These are phyloP conservation scores for Polietes domitor DNA, from an alignment of 2,888 invertebrate species.

Conservation along the genomic window DNA sequence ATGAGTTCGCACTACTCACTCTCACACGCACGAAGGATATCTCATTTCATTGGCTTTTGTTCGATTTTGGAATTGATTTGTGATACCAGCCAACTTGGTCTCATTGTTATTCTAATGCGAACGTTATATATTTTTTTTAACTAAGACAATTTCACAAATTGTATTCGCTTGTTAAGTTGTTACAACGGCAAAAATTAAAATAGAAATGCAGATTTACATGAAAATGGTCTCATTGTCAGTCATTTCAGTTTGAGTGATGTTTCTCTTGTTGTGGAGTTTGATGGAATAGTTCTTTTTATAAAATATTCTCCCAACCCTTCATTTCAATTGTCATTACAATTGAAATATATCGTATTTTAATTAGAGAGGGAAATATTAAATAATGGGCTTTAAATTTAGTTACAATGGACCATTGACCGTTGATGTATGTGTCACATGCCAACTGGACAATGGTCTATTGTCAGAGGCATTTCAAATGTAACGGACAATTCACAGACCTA, in stretches of 20 bases:
- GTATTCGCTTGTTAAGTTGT: conserved; percentile 62
- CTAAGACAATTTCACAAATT: conserved; percentile 29
- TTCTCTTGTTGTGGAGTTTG: too few species aligned
- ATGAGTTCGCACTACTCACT: too few species aligned
- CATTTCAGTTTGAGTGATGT: conserved; percentile 37
- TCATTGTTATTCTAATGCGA: conserved; percentile 19
- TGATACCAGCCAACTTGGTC: neutral
- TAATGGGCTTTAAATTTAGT: neutral
- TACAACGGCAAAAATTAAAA: conserved; percentile 13
- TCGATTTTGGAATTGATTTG: conserved; percentile 12
- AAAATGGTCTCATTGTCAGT: conserved; percentile 53
- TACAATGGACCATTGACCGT: conserved; percentile 3
- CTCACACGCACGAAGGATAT: conserved; percentile 18
- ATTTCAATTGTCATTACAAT: neutral
- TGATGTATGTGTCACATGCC: neutral
- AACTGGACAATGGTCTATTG: conserved; percentile 12
- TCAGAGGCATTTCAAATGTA: neutral
- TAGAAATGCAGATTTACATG: conserved; percentile 65
- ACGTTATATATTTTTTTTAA: too few species aligned
- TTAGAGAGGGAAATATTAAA: neutral
- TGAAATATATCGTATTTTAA: conserved; percentile 24
- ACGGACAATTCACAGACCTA: conserved; percentile 1
- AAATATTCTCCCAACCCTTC: too few species aligned
- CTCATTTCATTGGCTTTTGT: neutral
- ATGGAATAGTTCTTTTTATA: conserved; percentile 57